Evolutionary conservation across 2,797 vertebrate genomes (phyloP), one percentile per base, ranked within the genome.

Genomic region (Oryzias dopingdopingensis): DNA sequence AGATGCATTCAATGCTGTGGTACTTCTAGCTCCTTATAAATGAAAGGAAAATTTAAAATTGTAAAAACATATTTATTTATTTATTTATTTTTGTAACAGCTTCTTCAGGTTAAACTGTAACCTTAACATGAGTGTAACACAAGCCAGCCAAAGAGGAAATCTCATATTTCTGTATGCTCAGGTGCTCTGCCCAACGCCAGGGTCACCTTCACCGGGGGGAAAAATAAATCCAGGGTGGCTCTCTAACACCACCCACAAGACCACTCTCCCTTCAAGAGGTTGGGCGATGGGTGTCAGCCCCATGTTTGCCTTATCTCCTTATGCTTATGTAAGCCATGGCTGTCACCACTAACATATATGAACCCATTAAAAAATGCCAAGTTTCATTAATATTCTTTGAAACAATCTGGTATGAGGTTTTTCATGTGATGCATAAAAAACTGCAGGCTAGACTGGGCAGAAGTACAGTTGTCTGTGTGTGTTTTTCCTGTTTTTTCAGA

Each of bases 261-360:
- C 81, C 86, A 86, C 70, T 85, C 81, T 84, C 70, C 76, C 74
- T 81, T 79, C 74, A 79, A 84, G 79, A 88, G 84, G 81, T 37
- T 70, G 65, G 76, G 70, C 84, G 90, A 88, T 91, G 84, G 89
- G 88, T 81, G 83, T 85, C 76, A 80, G 82, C 86, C 85, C 84
- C 82, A 88, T 88, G 89, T 91, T 92, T 90, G 86, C 86, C 86
- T 84, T 87, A 88, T 89, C 86, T 89, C 80, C 79, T 81, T 76
- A 73, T 55, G 74, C 81, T 91, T 90, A 88, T 78, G 74, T 89
- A 90, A 91, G 81, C 69, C 74, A 72, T 84, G 84, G 86, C 82
- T 81, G 85, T 67, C 78, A 67, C 66, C 75, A 77, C 74, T 65
- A 80, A 81, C 79, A 85, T 80, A 80, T 76, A 74, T 85, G 79